Percentiles rank a stretch among this genome's conserved stretches.
phyloP scores from a whole-genome alignment of 2,888 invertebrate species.

The Plemyria rubiginata region DNA sequence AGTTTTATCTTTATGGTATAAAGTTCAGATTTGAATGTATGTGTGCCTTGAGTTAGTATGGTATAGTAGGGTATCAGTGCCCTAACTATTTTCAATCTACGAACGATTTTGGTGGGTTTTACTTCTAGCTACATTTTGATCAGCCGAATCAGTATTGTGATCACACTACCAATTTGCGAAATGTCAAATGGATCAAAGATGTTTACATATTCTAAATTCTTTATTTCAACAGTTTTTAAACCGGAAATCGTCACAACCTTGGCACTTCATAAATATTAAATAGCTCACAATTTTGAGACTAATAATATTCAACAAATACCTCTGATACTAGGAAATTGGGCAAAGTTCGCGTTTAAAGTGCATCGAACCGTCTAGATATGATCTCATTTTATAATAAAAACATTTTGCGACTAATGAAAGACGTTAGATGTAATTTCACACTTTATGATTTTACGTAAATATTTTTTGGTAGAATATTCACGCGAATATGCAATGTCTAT shows the following conservation, averaged over 20 bases:
- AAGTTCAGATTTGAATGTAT: constrained; percentile 9
- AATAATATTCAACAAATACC: constrained; percentile 41
- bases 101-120: not conserved
- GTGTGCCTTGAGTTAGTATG: no score
- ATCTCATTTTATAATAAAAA: constrained; percentile 50
- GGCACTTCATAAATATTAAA: constrained; percentile 4
- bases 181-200: not conserved
- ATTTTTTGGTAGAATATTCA: not conserved
- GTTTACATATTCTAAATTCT: not conserved
- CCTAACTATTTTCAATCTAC: not conserved
- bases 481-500: no score
- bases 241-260: not conserved
- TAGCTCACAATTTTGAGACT: constrained; percentile 1
- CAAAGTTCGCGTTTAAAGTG: constrained; percentile 46
- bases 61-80: not conserved
- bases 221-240: not conserved
- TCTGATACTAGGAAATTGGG: constrained; percentile 43
- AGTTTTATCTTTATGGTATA: not conserved
- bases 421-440: constrained; percentile 42
- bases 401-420: constrained; percentile 53
- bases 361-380: constrained; percentile 52
- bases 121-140: not conserved
- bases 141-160: not conserved
- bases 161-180: not conserved
- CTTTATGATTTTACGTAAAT: not conserved